These are phyloP conservation scores for Diadophis punctatus DNA, from an alignment of 2,113 vertebrate genomes.

Conservation along the genomic window DNA sequence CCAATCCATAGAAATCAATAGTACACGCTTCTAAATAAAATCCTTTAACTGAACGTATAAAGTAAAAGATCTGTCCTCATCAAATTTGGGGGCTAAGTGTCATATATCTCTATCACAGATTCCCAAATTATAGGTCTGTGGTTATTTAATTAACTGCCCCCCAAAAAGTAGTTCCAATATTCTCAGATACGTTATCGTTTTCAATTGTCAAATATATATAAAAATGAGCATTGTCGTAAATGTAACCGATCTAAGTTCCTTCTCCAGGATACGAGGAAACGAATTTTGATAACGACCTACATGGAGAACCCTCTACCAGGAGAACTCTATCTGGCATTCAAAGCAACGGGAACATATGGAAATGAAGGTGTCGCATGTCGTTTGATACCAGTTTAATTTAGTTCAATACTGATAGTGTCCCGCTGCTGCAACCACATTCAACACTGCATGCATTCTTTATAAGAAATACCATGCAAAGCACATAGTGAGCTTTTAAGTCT, in stretches of 20 bases:
- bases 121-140: not conserved
- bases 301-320: not conserved
- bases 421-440: not conserved
- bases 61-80: not conserved
- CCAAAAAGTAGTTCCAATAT: not conserved
- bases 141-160: not conserved
- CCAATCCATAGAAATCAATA: not conserved
- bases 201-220: not conserved
- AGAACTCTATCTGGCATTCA: not conserved
- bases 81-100: not conserved
- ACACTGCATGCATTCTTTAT: constrained; percentile 34
- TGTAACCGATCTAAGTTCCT: not conserved
- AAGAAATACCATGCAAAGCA: constrained; percentile 46
- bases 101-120: not conserved
- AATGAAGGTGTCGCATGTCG: not conserved
- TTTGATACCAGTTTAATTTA: not conserved
- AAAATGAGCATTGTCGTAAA: not conserved
- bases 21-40: not conserved
- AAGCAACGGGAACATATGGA: not conserved
- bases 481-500: constrained; percentile 41
- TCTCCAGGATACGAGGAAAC: not conserved
- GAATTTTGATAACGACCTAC: not conserved
- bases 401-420: not conserved
- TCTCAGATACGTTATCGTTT: not conserved
- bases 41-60: not conserved